Evolutionary conservation across 2,797 vertebrate species (phyloP).

Genomic region (Morelia viridis): DNA sequence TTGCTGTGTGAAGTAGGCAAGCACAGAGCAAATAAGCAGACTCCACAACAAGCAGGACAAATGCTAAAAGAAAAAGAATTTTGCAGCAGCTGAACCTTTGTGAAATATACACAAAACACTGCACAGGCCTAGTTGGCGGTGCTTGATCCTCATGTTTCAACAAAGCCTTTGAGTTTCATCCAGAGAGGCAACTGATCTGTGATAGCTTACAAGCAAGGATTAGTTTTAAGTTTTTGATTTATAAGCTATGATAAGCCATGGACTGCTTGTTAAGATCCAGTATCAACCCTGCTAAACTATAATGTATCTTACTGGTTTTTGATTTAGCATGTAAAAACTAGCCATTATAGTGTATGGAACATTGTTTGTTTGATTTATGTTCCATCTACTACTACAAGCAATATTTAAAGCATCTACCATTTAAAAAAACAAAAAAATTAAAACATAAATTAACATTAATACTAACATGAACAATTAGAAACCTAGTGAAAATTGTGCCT

Average conservation of each 20-base stretch:
- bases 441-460: neutral
- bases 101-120: neutral
- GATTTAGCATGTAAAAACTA: neutral
- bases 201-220: neutral
- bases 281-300: neutral
- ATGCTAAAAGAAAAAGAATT: neutral
- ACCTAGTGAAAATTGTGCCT: neutral
- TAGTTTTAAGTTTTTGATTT: neutral
- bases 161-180: neutral
- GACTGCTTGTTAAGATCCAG: neutral
- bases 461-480: neutral
- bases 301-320: neutral
- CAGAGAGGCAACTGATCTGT: neutral
- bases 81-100: neutral
- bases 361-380: neutral
- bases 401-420: neutral
- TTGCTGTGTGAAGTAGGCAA: neutral
- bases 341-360: neutral
- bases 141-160: neutral
- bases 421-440: neutral
- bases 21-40: neutral
- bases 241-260: neutral
- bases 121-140: neutral
- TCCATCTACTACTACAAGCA: neutral
- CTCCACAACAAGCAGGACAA: neutral